Evolutionary conservation across 2,113 vertebrate species (phyloP).

Genomic region (Archilochus colubris): DNA sequence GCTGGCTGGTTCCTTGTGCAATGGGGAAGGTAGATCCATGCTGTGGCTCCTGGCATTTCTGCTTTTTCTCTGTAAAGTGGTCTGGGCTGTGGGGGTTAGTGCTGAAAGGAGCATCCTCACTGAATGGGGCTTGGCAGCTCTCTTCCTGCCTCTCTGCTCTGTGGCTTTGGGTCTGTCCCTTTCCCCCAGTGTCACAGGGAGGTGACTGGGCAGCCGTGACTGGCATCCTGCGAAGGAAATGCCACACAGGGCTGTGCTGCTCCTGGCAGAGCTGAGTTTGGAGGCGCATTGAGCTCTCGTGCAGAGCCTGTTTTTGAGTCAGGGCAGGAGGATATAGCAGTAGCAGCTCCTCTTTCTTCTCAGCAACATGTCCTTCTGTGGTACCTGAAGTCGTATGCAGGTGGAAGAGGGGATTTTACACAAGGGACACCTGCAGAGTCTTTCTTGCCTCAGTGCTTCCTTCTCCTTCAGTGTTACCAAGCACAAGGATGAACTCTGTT

Average conservation of each 20-base stretch:
- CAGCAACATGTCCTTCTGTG: neutral
- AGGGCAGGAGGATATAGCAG: neutral
- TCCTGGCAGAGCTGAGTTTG: neutral
- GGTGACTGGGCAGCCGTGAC: neutral
- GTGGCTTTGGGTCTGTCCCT: neutral
- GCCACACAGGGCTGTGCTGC: accelerated
- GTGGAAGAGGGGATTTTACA: neutral
- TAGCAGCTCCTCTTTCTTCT: neutral
- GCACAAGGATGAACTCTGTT: neutral
- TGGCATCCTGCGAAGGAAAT: neutral
- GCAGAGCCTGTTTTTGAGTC: neutral
- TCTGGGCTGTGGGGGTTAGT: neutral
- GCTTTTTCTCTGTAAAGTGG: neutral
- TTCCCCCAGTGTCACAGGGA: accelerated
- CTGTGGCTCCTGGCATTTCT: accelerated
- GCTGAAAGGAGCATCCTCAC: neutral
- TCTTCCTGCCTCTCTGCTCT: neutral
- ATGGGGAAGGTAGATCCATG: neutral
- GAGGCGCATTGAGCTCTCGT: neutral
- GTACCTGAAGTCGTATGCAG: neutral
- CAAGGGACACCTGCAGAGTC: neutral
- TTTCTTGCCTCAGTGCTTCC: neutral
- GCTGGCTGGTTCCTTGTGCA: neutral
- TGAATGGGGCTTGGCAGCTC: neutral
- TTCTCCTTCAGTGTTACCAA: neutral